Evolutionary conservation across 2,888 invertebrate genomes (phyloP).

Genomic region (Tetragonula carbonaria): DNA sequence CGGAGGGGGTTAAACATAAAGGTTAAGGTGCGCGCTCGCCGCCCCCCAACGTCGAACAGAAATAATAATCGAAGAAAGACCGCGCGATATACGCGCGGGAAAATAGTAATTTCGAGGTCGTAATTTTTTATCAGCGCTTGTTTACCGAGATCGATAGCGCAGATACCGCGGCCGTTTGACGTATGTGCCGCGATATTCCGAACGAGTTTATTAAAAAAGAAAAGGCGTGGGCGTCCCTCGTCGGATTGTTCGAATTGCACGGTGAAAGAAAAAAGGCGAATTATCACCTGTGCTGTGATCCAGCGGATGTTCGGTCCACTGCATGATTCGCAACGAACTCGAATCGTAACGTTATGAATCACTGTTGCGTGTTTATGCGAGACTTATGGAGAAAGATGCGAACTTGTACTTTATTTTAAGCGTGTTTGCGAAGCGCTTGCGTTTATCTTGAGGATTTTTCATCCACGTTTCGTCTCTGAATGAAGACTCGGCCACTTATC

Average conservation of each 20-base stretch:
- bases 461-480: too few species aligned
- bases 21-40: conserved; percentile 47
- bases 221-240: conserved; percentile 5
- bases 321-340: too few species aligned
- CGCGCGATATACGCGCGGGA: conserved; percentile 25
- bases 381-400: too few species aligned
- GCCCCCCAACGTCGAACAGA: conserved; percentile 42
- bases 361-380: too few species aligned
- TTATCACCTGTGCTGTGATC: background rate
- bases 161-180: conserved; percentile 22
- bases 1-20: conserved; percentile 58
- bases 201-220: conserved; percentile 40
- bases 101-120: conserved; percentile 52
- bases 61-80: conserved; percentile 58
- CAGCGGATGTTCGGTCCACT: too few species aligned
- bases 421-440: too few species aligned
- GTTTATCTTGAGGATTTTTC: too few species aligned
- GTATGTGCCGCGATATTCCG: conserved; percentile 9
- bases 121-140: conserved; percentile 43
- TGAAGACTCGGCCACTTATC: too few species aligned
- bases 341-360: too few species aligned
- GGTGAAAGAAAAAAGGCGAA: background rate
- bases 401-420: too few species aligned
- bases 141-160: conserved; percentile 37
- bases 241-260: background rate